Evolutionary conservation across 1,140 invertebrate genomes (phyloP).

Genomic region (Dryas iulia): DNA sequence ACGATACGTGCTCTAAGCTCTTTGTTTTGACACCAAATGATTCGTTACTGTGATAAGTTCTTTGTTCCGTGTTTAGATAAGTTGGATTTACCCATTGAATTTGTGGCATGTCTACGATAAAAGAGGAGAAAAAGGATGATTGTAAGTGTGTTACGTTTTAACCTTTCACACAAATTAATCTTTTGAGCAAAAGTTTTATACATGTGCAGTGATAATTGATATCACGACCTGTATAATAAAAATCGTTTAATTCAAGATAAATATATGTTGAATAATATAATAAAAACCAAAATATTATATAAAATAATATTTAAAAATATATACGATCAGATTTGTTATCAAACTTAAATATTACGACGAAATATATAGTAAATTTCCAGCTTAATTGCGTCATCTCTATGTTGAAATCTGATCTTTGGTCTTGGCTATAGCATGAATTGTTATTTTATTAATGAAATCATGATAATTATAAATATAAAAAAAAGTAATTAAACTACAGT

Average conservation of each 20-base stretch:
- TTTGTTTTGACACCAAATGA: constrained; percentile 41
- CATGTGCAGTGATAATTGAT: no score
- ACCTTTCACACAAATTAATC: no score
- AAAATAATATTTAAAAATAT: neutral
- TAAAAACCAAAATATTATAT: neutral
- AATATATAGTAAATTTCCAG: constrained; percentile 22
- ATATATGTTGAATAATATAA: no score
- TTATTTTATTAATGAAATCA: neutral
- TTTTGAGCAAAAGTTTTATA: no score
- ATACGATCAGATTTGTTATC: neutral
- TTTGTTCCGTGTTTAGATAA: constrained; percentile 45
- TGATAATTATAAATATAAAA: neutral
- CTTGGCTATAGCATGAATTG: constrained; percentile 5
- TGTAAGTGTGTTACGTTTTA: constrained; percentile 43
- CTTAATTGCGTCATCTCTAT: constrained; percentile 21
- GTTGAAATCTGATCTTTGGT: constrained; percentile 20
- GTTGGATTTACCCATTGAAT: constrained; percentile 35
- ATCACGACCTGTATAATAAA: no score
- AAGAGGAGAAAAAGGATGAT: constrained; percentile 41
- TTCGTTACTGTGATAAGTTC: constrained; percentile 45
- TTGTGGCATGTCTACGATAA: constrained; percentile 51
- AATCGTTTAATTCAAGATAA: no score
- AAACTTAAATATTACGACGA: neutral
- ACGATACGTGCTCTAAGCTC: constrained; percentile 36
- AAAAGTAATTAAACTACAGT: neutral